Evolutionary conservation across 2,797 vertebrate genomes (phyloP), one percentile per base, ranked within the genome.

Genomic region (Lutjanus argentimaculatus): DNA sequence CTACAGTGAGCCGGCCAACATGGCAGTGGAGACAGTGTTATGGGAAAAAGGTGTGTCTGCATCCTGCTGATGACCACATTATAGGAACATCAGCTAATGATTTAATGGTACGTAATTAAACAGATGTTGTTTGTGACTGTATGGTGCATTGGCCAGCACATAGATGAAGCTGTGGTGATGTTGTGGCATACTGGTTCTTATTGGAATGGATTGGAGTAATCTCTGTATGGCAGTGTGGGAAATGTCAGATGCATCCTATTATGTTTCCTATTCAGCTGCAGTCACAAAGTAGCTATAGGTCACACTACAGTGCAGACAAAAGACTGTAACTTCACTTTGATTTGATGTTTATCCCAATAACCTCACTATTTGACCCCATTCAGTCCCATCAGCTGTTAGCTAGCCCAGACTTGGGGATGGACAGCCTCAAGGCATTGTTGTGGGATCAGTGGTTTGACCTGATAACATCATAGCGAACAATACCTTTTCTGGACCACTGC

Each of bases 311-410:
- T 17, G 11, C 8, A 17, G 45, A 74, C n/a, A 40, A 80, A 80
- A 71, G 46, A 15, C 59, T 6, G 0, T 14, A 43, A 64, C 53
- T 80, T 40, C 56, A 62, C 70, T 77, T 70, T 71, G 67, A 85
- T 85, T 64, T 72, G 45, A 46, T 85, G 49, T 74, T 79, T 67
- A 76, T 77, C 52, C 67, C 63, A 59, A 43, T 88, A 72, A 80
- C 79, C 42, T 85, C 69, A 69, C 21, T 78, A 6, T 88, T 78
- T 88, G 90, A 93, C 90, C 92, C 76, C 72, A 88, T 91, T 94
- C 88, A 86, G 79, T 92, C 89, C 65, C 17, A 59, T 88, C 66
- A 76, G 63, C 77, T 76, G 77, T 77, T 67, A 56, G 79, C 76
- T 66, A 71, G 82, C 61, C 59, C 70, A 51, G 75, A 43, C 65